Evolutionary conservation across 1,140 invertebrate genomes (phyloP).

Genomic region (Frieseomelitta varia): DNA sequence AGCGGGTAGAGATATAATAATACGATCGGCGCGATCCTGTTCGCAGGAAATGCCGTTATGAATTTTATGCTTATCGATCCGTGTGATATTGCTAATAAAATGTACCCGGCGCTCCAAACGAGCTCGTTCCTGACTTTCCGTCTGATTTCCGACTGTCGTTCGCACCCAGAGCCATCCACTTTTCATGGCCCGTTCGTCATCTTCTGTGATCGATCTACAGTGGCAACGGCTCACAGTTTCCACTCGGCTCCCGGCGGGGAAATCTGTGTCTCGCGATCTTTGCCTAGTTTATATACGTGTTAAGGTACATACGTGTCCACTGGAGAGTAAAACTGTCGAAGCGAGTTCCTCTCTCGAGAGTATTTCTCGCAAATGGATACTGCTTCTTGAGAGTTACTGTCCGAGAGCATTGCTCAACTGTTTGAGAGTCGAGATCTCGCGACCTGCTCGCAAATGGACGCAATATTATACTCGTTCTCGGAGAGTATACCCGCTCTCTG

Average conservation of each 20-base stretch:
- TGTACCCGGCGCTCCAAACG: conserved; percentile 22
- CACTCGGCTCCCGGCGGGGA: not conserved
- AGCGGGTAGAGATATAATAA: conserved; percentile 44
- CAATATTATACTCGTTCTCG: too few relatives aligned
- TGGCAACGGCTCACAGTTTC: not conserved
- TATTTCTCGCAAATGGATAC: too few relatives aligned
- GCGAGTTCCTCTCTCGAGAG: too few relatives aligned
- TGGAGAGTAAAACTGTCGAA: too few relatives aligned
- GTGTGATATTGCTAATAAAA: conserved; percentile 70
- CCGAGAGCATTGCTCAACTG: too few relatives aligned
- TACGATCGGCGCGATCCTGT: conserved; percentile 30
- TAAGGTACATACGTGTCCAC: too few relatives aligned
- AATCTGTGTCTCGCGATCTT: not conserved
- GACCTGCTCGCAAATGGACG: too few relatives aligned
- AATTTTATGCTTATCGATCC: conserved; percentile 70
- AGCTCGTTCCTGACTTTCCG: conserved; percentile 31
- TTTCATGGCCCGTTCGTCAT: not conserved
- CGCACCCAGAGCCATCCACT: conserved; percentile 17
- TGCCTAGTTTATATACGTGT: not conserved
- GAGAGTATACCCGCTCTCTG: too few relatives aligned
- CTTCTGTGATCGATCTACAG: not conserved
- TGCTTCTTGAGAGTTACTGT: too few relatives aligned
- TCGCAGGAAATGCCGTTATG: conserved; percentile 60
- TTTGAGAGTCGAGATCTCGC: too few relatives aligned
- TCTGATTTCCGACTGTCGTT: conserved; percentile 53